Evolutionary conservation across 2,113 vertebrate species (phyloP), one percentile per base, ranked within the genome.

Genomic region (Anser brachyrhynchus): DNA sequence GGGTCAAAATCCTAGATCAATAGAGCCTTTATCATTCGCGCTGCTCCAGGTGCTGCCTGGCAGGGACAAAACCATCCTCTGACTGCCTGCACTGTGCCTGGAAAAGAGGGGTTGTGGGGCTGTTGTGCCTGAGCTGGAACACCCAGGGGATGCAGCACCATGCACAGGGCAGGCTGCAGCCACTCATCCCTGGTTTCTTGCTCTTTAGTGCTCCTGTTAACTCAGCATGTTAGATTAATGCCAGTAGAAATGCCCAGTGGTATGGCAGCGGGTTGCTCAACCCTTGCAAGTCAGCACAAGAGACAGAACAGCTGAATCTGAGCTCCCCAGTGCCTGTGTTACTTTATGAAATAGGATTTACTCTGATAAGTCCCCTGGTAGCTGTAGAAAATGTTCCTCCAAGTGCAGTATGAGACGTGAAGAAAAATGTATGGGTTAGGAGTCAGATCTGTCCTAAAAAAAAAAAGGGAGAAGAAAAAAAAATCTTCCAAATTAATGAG

Each of bases 231-330:
- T 26, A 39, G 31, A 51, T 41, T 37, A 75, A 86, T 0, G 0
- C 11, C 22, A 8, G 0, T n/a, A 66, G 61, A 84, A 62, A 74
- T 61, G 35, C 16, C 55, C 25, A 39, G 43, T 37, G 72, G 39
- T 41, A 25, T 0, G 4, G 22, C 17, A 35, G 25, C 26, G 44
- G 21, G 25, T 73, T 55, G 52, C 59, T 61, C 77, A 57, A 64
- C 41, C 61, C 26, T 62, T 49, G 43, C 16, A n/a, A 1, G 2
- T 10, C 1, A 1, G 51, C 33, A 54, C 12, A 10, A 31, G 14
- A 35, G 33, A 33, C 39, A 57, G 39, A 66, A 3, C 55, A 66
- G 17, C 15, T 65, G 72, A 44, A 31, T 39, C 46, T 70, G 26
- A 75, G 23, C 13, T 85, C 37, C 21, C 29, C 62, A 46, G 52